Evolutionary conservation across 2,888 invertebrate species (phyloP).

Genomic region (Phymatocera aterrima): DNA sequence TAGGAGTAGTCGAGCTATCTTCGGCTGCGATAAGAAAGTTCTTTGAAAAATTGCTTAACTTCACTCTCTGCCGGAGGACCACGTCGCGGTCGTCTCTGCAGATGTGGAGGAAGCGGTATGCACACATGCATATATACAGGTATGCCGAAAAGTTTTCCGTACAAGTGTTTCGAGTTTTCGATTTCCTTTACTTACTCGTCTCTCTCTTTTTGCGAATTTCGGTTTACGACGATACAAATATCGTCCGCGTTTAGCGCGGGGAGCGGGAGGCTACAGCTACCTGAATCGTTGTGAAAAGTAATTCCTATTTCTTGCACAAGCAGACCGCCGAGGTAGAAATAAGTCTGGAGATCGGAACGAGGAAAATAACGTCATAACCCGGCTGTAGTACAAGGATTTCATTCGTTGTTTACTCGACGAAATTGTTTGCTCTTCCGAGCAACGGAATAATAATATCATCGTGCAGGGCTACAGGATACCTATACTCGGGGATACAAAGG

Average conservation of each 20-base stretch:
- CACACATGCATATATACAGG: too few species aligned
- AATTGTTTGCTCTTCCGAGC: background rate
- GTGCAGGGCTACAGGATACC: background rate
- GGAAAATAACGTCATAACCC: background rate
- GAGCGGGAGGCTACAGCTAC: too few species aligned
- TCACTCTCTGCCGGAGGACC: constrained; percentile 31
- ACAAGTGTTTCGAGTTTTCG: constrained; percentile 27
- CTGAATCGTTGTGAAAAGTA: background rate
- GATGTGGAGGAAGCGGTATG: background rate
- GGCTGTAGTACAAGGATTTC: background rate
- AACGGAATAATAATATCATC: background rate
- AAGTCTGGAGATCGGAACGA: background rate
- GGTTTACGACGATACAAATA: too few species aligned
- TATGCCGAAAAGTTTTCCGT: constrained; percentile 5
- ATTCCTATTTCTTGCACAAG: background rate
- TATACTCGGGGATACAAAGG: background rate
- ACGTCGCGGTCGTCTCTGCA: constrained; percentile 47
- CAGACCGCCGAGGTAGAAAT: background rate
- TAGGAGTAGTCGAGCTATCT: constrained; percentile 10
- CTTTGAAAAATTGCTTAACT: constrained; percentile 52
- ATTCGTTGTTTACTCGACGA: background rate
- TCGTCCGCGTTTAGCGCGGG: too few species aligned
- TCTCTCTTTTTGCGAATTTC: background rate
- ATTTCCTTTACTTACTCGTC: background rate
- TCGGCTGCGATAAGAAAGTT: constrained; percentile 51